Base-by-base conservation (phyloP, 2,797 vertebrate species). In the Sciurus vulgaris region DNA sequence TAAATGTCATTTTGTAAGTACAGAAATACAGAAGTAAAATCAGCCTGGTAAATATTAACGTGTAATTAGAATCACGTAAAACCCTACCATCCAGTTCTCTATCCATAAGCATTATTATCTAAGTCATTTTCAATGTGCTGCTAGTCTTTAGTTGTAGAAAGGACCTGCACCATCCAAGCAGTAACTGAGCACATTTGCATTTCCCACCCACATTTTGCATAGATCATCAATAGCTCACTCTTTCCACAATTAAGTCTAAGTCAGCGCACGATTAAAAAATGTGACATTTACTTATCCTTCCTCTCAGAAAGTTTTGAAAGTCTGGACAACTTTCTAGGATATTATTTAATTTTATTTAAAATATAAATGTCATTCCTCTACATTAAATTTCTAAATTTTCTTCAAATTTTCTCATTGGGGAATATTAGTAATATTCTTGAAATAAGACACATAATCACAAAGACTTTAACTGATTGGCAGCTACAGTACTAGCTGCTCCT, bases 391-490 rank as follows among this genome's bases (percentile, higher is more conserved):
- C 63, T 91, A 91, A 97, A 63, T 3, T 51, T 67, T 98, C 92
- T 95, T 54, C 83, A 96, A 95, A 94, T 98, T 54, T 96, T 97
- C 97, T 97, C 97, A 65, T 90, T 97, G 93, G 95, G 92, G 4
- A 95, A 96, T 95, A 97, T 89, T 96, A 89, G 81, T 78, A 91
- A 96, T 93, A 84, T 87, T 95, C 63, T 92, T 97, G 67, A 93
- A 97, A 86, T 79, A 96, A 97, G 89, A 90, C 28, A 97, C 97
- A 97, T 93, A 96, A 97, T 98, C 98, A 98, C 93, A 95, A 96
- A 70, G 94, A 97, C 51, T 97, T 96, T 97, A 97, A 98, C 65
- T 95, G 96, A 96, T 65, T 82, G 70, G 93, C 77, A 1, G 0
- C 87, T 88, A 92, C 9, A 88, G 86, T 97, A 97, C n/a, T 47